A percentile compares a stretch with the other conserved stretches of the same genome.
Evolutionary conservation across 2,797 vertebrate species (phyloP).

Genomic region (Synanceia verrucosa): DNA sequence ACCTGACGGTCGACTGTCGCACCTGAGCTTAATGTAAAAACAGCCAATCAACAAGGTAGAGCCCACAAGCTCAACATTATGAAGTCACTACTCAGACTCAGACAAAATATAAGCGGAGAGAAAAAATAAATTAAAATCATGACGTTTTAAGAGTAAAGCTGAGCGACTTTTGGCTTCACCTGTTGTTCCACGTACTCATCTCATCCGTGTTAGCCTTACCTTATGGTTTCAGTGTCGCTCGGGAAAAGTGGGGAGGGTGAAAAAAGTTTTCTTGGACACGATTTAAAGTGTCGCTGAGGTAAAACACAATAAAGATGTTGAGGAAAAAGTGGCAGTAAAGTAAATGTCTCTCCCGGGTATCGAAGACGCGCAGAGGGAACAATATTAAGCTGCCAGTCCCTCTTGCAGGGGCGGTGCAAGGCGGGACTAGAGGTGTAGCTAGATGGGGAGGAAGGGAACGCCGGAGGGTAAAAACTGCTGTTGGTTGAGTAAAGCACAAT

Average conservation of each 20-base stretch:
- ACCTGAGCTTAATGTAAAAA: slow-evolving; percentile 2
- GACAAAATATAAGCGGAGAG: fast-evolving
- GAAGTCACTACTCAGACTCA: too few relatives aligned
- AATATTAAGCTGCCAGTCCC: slow-evolving; percentile 32
- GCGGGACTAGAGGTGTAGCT: slow-evolving; percentile 42
- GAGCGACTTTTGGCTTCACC: slow-evolving; percentile 36
- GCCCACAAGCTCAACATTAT: too few relatives aligned
- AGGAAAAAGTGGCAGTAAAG: slow-evolving; percentile 4
- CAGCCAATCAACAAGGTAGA: neutral
- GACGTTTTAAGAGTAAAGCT: neutral
- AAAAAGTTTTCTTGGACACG: neutral
- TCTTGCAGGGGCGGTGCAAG: slow-evolving; percentile 31
- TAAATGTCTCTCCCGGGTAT: slow-evolving; percentile 45
- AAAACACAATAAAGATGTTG: slow-evolving; percentile 8
- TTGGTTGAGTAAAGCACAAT: neutral
- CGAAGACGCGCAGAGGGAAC: slow-evolving; percentile 29
- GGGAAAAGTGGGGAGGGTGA: neutral
- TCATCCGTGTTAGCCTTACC: slow-evolving; percentile 49
- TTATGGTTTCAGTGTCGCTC: slow-evolving; percentile 34
- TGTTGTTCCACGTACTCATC: slow-evolving; percentile 25
- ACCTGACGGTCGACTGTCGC: slow-evolving; percentile 23
- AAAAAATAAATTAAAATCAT: too few relatives aligned
- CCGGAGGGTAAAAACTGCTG: neutral
- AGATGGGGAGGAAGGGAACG: slow-evolving; percentile 50
- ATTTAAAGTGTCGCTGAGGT: neutral